Percentiles rank a stretch among this genome's conserved stretches.
Evolutionary conservation across 2,888 invertebrate genomes (phyloP).

Genomic region (Dolichomitus sp.): DNA sequence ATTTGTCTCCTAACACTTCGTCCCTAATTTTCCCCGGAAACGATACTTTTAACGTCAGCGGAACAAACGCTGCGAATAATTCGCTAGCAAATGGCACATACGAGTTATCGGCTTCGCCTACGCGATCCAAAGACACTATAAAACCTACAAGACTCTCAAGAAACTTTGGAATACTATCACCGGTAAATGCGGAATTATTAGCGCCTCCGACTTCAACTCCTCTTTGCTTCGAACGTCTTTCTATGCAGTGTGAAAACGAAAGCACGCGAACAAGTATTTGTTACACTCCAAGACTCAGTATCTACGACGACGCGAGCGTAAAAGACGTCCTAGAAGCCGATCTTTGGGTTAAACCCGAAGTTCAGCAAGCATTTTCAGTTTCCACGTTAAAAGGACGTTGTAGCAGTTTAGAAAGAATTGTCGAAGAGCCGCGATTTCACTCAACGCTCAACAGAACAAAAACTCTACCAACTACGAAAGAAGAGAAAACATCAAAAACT

Average conservation of each 20-base stretch:
- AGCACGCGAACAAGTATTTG: constrained; percentile 17
- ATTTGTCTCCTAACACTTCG: background rate
- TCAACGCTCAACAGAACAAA: constrained; percentile 3
- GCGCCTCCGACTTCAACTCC: constrained; percentile 54
- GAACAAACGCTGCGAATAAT: constrained; percentile 49
- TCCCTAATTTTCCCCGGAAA: constrained; percentile 27
- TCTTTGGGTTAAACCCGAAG: constrained; percentile 77
- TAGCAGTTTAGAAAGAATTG: constrained; percentile 54
- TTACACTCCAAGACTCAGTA: constrained; percentile 9
- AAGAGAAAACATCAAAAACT: constrained; percentile 47
- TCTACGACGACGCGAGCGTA: constrained; percentile 72
- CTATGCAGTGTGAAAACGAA: background rate
- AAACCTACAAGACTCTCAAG: constrained; percentile 70
- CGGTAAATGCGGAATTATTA: background rate
- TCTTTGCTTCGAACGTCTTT: constrained; percentile 55
- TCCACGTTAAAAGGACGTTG: constrained; percentile 21
- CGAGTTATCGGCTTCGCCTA: constrained; percentile 68
- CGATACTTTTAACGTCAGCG: constrained; percentile 48
- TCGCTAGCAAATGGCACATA: constrained; percentile 69
- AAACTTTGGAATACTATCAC: constrained; percentile 63
- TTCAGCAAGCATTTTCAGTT: constrained; percentile 28
- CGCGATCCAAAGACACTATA: constrained; percentile 52
- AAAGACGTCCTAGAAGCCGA: constrained; percentile 80
- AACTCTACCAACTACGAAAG: background rate
- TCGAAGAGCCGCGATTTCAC: constrained; percentile 6